phyloP scores from a whole-genome alignment of 2,113 vertebrate genomes.

The Myiagra hebetior region DNA sequence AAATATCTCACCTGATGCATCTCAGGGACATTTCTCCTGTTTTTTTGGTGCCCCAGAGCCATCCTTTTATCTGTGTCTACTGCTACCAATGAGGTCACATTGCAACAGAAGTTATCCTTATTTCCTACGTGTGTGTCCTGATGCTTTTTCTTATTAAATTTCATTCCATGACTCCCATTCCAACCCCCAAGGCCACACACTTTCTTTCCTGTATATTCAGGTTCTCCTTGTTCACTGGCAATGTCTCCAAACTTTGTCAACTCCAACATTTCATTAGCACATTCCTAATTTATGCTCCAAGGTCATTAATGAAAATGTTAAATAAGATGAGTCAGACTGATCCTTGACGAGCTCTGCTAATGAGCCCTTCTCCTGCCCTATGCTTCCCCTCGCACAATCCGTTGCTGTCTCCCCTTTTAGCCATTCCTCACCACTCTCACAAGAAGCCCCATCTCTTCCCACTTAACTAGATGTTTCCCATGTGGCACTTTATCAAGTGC shows the following conservation, averaged over 20 bases:
- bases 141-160: background rate
- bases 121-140: background rate
- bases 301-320: slow-evolving; percentile 68
- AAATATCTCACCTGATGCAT: background rate
- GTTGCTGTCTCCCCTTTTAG: slow-evolving; percentile 52
- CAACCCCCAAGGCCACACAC: background rate
- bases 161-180: background rate
- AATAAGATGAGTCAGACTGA: slow-evolving; percentile 64
- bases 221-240: slow-evolving; percentile 26
- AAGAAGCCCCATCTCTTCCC: background rate
- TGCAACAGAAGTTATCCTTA: background rate
- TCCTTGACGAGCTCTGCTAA: slow-evolving; percentile 55
- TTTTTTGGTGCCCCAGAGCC: background rate
- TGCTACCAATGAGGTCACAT: background rate
- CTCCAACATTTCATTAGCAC: slow-evolving; percentile 58
- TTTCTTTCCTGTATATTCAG: background rate
- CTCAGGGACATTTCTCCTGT: background rate
- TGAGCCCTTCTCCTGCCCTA: slow-evolving; percentile 60
- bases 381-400: slow-evolving; percentile 36
- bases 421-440: slow-evolving; percentile 56
- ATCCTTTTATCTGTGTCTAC: background rate
- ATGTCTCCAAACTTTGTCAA: slow-evolving; percentile 57
- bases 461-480: slow-evolving; percentile 56
- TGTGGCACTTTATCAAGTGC: slow-evolving; percentile 3
- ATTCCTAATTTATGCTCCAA: slow-evolving; percentile 61